Evolutionary conservation across 2,888 invertebrate genomes (phyloP).

Genomic region (Callimorpha dominula): DNA sequence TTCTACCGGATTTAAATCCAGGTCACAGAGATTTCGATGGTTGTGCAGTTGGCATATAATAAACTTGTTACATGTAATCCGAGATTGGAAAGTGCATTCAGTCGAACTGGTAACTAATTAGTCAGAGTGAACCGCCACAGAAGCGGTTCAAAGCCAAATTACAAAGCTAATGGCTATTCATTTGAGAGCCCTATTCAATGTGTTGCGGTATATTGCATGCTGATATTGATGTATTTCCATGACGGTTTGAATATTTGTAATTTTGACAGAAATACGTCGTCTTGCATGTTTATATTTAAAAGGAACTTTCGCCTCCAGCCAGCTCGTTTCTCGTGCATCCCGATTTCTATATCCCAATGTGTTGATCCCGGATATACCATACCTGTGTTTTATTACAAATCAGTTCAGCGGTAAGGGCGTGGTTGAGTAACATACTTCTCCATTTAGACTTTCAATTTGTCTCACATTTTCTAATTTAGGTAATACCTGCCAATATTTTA

Average conservation of each 20-base stretch:
- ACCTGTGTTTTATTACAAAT: neutral
- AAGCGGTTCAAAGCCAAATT: conserved; percentile 50
- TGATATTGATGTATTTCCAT: neutral
- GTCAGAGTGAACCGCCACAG: conserved; percentile 49
- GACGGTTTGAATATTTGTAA: conserved; percentile 14
- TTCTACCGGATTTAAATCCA: conserved; percentile 14
- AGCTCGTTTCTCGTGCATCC: neutral
- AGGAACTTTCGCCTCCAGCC: neutral
- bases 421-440: neutral
- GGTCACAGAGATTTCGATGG: conserved; percentile 12
- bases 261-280: neutral
- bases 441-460: neutral
- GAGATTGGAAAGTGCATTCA: conserved; percentile 48
- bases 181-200: conserved; percentile 49
- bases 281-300: neutral
- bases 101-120: conserved; percentile 58
- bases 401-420: neutral
- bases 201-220: conserved; percentile 21
- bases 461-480: neutral
- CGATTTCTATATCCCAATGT: neutral
- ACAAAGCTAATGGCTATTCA: conserved; percentile 59
- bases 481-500: neutral
- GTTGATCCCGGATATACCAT: too few relatives aligned
- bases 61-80: conserved; percentile 37
- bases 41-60: conserved; percentile 18